phyloP scores from a whole-genome alignment of 1,140 invertebrate species.

The Sycobia sp. region DNA sequence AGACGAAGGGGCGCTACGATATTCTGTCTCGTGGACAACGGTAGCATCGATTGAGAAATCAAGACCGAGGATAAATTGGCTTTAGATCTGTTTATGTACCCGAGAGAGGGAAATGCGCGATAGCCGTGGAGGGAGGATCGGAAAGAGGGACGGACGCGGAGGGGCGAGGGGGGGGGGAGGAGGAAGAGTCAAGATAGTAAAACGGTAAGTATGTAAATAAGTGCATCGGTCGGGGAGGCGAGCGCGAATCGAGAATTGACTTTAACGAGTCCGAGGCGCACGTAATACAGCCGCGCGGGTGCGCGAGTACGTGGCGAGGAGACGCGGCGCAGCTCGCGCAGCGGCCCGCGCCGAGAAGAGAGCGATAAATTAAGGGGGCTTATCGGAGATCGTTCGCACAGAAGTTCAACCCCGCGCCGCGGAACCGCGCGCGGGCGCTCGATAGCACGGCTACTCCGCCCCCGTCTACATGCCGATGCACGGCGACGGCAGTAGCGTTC shows the following conservation, averaged over 20 bases:
- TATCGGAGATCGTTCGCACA: slow-evolving; percentile 53
- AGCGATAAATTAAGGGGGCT: slow-evolving; percentile 55
- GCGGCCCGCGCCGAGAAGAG: slow-evolving; percentile 48
- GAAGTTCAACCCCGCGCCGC: slow-evolving; percentile 41
- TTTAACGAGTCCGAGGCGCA: slow-evolving; percentile 45
- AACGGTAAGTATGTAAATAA: neutral
- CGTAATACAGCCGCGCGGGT: slow-evolving; percentile 11
- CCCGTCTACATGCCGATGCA: slow-evolving; percentile 38
- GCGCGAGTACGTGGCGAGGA: slow-evolving; percentile 30
- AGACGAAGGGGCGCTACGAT: no score
- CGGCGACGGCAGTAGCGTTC: slow-evolving; percentile 3
- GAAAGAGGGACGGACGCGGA: neutral
- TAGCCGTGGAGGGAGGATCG: neutral
- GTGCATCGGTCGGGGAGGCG: slow-evolving; percentile 19
- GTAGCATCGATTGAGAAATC: no score
- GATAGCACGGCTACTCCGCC: no score
- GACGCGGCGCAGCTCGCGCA: slow-evolving; percentile 45
- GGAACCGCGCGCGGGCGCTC: neutral
- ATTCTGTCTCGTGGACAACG: no score
- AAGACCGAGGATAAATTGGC: no score
- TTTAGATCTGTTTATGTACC: no score
- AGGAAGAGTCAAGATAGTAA: neutral
- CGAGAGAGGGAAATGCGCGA: no score
- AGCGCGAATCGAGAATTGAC: slow-evolving; percentile 47
- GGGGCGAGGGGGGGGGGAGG: neutral